These are phyloP conservation scores for Pentalonia nigronervosa DNA, from an alignment of 1,140 invertebrate species.

Conservation along the genomic window DNA sequence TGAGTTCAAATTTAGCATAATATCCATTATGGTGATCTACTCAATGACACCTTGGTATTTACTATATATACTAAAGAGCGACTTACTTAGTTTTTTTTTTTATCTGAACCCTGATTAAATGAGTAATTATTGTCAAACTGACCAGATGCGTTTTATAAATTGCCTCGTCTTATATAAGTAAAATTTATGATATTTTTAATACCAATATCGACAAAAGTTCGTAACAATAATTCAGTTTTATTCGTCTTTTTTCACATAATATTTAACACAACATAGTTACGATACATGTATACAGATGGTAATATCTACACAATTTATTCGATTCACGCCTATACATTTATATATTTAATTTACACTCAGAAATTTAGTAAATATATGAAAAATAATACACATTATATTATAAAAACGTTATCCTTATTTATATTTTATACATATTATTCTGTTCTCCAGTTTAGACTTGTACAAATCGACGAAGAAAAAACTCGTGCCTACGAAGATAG, in stretches of 20 bases:
- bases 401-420: conserved; percentile 22
- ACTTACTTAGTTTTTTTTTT: too few relatives aligned
- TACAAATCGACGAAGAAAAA: background rate
- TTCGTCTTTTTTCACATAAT: background rate
- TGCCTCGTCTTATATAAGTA: too few relatives aligned
- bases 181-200: background rate
- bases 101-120: too few relatives aligned
- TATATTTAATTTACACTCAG: background rate
- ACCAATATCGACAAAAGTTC: background rate
- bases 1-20: too few relatives aligned
- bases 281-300: background rate
- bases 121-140: too few relatives aligned
- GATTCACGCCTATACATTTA: conserved; percentile 6
- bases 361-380: conserved; percentile 6
- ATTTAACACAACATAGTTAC: background rate
- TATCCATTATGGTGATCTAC: too few relatives aligned
- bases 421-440: conserved; percentile 25
- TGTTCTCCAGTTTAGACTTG: background rate
- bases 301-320: background rate
- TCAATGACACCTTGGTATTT: too few relatives aligned
- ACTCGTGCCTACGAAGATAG: background rate
- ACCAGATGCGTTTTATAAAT: too few relatives aligned
- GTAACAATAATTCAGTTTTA: background rate
- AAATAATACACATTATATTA: conserved; percentile 24
- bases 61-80: too few relatives aligned